These are phyloP conservation scores for Oplegnathus fasciatus DNA, from an alignment of 2,113 vertebrate species.

Conservation along the genomic window DNA sequence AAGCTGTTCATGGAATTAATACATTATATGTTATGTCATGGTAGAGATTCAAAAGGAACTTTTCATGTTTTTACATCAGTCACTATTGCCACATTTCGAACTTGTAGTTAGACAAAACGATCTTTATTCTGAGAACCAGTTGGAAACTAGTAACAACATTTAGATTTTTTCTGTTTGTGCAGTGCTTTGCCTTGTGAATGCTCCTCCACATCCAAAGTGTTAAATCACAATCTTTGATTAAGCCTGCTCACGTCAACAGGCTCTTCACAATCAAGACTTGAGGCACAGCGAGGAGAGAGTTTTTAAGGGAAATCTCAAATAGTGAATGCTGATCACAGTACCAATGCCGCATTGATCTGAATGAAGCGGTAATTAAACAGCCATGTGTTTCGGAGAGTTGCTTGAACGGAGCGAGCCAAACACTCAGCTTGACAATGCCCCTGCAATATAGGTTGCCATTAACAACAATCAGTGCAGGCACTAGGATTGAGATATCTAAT, in stretches of 20 bases:
- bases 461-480: slow-evolving; percentile 72
- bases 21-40: background rate
- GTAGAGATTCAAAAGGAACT: background rate
- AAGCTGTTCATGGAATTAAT: background rate
- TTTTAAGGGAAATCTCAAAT: slow-evolving; percentile 44
- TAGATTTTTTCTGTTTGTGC: background rate
- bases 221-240: slow-evolving; percentile 59
- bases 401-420: slow-evolving; percentile 21
- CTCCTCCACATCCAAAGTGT: slow-evolving; percentile 12
- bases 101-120: background rate
- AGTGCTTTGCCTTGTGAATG: background rate
- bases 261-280: slow-evolving; percentile 62
- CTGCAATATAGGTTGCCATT: slow-evolving; percentile 72
- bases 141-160: background rate
- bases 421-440: slow-evolving; percentile 31
- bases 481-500: slow-evolving; percentile 72
- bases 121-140: background rate
- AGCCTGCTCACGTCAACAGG: slow-evolving; percentile 30
- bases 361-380: slow-evolving; percentile 68
- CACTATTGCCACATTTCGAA: background rate
- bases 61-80: background rate
- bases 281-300: background rate
- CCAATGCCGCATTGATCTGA: slow-evolving; percentile 55
- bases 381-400: slow-evolving; percentile 35
- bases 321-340: slow-evolving; percentile 47